Base-by-base conservation (phyloP, 1,140 invertebrate species). In the Conus ventricosus region DNA sequence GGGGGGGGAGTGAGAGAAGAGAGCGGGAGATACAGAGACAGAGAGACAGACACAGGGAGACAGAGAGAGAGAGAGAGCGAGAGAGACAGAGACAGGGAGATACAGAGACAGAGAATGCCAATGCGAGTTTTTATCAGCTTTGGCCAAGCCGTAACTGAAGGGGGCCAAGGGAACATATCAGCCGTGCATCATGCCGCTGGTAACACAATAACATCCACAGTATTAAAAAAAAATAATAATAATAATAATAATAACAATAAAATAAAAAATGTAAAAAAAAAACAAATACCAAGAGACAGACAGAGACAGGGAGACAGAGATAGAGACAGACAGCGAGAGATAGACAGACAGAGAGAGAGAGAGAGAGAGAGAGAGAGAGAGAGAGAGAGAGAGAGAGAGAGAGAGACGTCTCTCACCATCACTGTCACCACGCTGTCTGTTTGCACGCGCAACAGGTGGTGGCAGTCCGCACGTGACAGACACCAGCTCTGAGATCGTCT, bases 391-490 rank as follows among this genome's bases (percentile, higher is more conserved):
- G 1, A 53, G 7, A 20, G 15, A 71, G 3, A 1, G 5, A 39
- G 20, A 2, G 4, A 11, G 25, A 78, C 81, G 57, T 60, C 63
- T 71, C 20, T 86, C 82, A 75, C 75, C 67, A 85, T 89, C 17
- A 75, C 75, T 23, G 80, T 87, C 51, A 27, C 81, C 75, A 51
- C 75, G 86, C 39, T 84, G 54, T 76, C 54, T 54, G 39, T 25
- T 15, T 25, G 23, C 10, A 20, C 67, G 17, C 4, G 60, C 7
- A 71, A n/a, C 85, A 87, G 85, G 85, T 87, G 75, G 85, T 87
- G 53, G 85, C 85, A 15, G 54, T 87, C 5, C 39, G 85, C 39
- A 80, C 17, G 54, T 11, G 71, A n/a, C n/a, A 23, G 85, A 71
- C 54, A 25, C 55, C 10, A 6, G 54, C 11, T 71, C n/a, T 23